Evolutionary conservation across 2,113 vertebrate species (phyloP), one percentile per base, ranked within the genome.

Genomic region (Microcebus tavaratra): DNA sequence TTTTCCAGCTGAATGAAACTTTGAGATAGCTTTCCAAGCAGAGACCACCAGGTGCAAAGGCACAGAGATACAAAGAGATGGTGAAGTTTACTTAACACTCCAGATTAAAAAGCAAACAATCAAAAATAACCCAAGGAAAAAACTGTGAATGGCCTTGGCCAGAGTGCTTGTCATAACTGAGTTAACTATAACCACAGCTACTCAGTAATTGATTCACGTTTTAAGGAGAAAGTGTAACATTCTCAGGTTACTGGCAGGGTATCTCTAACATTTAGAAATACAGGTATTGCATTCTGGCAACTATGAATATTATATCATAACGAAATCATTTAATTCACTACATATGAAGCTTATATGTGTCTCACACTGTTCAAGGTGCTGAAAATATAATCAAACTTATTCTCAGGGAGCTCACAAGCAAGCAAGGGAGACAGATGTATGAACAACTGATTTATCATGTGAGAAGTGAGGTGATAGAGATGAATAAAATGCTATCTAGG

Each of bases 331-430:
- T 68, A 57, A 85, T 76, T 34, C 5, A 76, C 82, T 23, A 25
- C 13, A 20, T 53, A 31, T 59, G 81, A 94, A 88, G 68, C 50
- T 91, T 27, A 7, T 36, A 15, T 78, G 18, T 86, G 42, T 70
- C 42, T 27, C 31, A 29, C 4, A 79, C 8, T 82, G 27, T 92
- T 90, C 67, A 95, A 67, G 21, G n/a, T 90, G 7, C 73, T 96
- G 73, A 82, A 86, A 94, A 78, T 92, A 65, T 67, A 68, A 73
- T 61, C 80, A 67, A 8, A 90, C 31, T 76, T 78, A 72, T 31
- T 97, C 67, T 95, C 23, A 94, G 55, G 48, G 48, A 81, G 48
- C 85, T 92, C 57, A 82, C 23, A 75, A 75, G 68, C 80, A 72
- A 87, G n/a, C 53, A 72, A 72, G 50, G 17, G 10, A 95, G 67